Evolutionary conservation across 2,797 vertebrate genomes (phyloP), one percentile per base, ranked within the genome.

Genomic region (Gambelia wislizenii): DNA sequence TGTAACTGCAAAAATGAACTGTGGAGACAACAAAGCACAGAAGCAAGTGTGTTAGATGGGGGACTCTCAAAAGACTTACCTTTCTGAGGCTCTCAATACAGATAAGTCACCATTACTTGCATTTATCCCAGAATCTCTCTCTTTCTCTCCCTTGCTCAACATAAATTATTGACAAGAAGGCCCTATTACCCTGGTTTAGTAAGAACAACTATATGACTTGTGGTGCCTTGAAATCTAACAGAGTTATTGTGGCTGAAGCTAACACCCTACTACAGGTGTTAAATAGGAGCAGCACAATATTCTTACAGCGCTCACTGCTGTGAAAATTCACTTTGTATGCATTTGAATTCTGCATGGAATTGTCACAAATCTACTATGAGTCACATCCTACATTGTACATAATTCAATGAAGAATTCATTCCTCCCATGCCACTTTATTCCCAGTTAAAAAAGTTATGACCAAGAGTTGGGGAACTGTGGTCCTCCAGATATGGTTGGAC

Each of bases 1-100:
- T 99, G 97, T 99, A 99, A 91, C 97, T 98, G 96, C 98, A 98
- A 97, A 99, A 99, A 96, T 99, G 99, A 95, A 98, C 99, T 99
- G 96, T 90, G 97, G 96, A 96, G 96, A 94, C 88, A 95, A 96
- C 95, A 96, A 89, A 96, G 91, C 90, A 96, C 96, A 96, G 95
- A 96, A 95, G 91, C 94, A 94, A 95, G 85, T 91, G 92, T 90
- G 93, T 97, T 96, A 97, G 79, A 83, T 7, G 2, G 3, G 69
- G 25, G 36, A 30, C 56, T 75, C 52, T 12, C 91, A 87, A 96
- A 96, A 96, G 12, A 76, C 90, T 93, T 94, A 94, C 94, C 92
- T 95, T 95, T 94, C 94, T 94, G 94, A 95, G 47, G 22, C 54
- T 20, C 44, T 83, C 75, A 61, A 36, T 18, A 67, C 6, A 44